phyloP scores from a whole-genome alignment of 2,797 vertebrate species.

The Loris lydekkerianus region DNA sequence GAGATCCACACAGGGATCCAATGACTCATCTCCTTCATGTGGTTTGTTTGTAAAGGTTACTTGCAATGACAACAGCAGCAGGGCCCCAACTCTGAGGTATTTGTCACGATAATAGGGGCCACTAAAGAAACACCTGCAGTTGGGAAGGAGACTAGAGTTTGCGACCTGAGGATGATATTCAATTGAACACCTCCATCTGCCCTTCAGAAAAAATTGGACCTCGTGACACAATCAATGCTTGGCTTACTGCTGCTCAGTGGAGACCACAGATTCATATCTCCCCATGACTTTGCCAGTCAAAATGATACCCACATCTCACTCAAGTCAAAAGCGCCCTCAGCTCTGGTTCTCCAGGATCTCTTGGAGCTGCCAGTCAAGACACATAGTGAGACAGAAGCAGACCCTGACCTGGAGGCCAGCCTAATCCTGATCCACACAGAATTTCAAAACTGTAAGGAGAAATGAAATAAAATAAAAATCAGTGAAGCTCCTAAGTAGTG shows the following conservation, averaged over 20 bases:
- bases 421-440: neutral
- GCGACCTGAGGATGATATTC: slow-evolving; percentile 32
- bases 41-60: slow-evolving; percentile 67
- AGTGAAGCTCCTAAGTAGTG: neutral
- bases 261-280: slow-evolving; percentile 60
- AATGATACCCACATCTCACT: neutral
- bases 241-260: slow-evolving; percentile 58
- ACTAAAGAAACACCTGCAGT: neutral
- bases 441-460: slow-evolving; percentile 52
- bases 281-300: neutral
- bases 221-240: slow-evolving; percentile 63
- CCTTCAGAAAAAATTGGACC: slow-evolving; percentile 72
- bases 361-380: slow-evolving; percentile 20
- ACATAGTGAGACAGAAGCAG: neutral
- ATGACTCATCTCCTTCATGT: slow-evolving; percentile 53
- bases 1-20: slow-evolving; percentile 38
- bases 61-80: slow-evolving; percentile 27
- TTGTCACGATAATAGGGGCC: slow-evolving; percentile 68
- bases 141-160: neutral
- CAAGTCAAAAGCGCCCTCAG: neutral
- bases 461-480: slow-evolving; percentile 52
- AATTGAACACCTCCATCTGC: slow-evolving; percentile 12
- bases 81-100: slow-evolving; percentile 30
- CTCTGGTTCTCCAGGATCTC: neutral
- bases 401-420: neutral